Conservation (phyloP, 2,113 vertebrate species). For the Callipepla californica region DNA sequence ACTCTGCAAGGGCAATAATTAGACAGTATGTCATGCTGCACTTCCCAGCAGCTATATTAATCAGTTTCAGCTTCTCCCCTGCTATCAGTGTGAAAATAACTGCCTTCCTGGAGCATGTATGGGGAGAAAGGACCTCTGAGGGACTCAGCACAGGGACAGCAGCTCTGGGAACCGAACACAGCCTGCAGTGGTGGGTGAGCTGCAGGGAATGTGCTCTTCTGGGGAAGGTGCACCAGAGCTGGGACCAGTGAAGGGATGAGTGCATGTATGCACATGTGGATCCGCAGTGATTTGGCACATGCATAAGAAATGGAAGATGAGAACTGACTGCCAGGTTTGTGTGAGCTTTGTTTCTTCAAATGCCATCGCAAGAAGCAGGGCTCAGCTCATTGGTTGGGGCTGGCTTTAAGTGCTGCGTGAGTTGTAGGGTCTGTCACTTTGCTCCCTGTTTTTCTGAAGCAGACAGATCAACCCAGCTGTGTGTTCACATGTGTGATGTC, state of each 20-base stretch:
- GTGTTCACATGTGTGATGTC: background rate
- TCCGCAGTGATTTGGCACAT: background rate
- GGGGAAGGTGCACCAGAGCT: background rate
- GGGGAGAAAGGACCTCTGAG: background rate
- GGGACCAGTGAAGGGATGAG: background rate
- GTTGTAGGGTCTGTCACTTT: background rate
- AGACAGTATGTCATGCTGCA: background rate
- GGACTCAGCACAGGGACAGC: rapidly evolving
- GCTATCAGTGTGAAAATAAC: background rate
- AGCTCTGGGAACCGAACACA: background rate
- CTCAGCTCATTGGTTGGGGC: background rate
- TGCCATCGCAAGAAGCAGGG: rapidly evolving
- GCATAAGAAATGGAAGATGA: background rate
- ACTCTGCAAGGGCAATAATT: background rate
- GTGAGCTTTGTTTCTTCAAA: background rate
- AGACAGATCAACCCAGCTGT: background rate
- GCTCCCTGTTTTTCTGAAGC: background rate
- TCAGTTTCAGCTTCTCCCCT: background rate
- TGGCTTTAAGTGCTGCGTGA: background rate
- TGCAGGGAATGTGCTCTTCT: background rate
- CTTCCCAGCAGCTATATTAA: conserved; percentile 24
- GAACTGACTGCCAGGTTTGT: background rate
- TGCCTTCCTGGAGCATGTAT: background rate
- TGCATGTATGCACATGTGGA: rapidly evolving
- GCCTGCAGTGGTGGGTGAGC: background rate